Evolutionary conservation across 2,113 vertebrate genomes (phyloP).

Genomic region (Tychaedon coryphoeus): DNA sequence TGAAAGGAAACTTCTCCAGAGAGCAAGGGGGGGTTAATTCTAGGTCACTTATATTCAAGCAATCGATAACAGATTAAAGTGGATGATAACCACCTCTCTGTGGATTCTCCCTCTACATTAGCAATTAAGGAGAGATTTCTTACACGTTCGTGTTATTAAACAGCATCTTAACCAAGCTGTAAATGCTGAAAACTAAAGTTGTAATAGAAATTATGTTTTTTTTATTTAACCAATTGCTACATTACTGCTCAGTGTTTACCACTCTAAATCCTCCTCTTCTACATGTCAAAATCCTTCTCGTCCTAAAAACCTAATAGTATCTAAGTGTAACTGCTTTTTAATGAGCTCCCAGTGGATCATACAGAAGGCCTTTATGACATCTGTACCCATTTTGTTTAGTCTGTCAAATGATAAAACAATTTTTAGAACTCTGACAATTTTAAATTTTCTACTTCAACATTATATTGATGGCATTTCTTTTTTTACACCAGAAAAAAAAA

Average conservation of each 20-base stretch:
- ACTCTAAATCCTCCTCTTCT: neutral
- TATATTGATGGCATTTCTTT: neutral
- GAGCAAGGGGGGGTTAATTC: neutral
- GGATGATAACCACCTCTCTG: neutral
- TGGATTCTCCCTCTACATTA: neutral
- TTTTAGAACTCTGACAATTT: neutral
- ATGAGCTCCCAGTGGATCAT: constrained; percentile 45
- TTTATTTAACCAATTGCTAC: neutral
- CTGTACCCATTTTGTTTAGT: neutral
- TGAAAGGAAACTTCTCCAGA: neutral
- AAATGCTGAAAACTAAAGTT: neutral
- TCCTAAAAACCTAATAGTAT: constrained; percentile 7
- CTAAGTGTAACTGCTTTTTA: constrained; percentile 32
- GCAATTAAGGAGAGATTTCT: neutral
- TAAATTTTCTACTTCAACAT: neutral
- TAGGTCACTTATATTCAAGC: neutral
- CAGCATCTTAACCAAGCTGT: neutral
- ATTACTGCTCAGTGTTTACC: neutral
- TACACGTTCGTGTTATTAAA: neutral
- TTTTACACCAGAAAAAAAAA: neutral
- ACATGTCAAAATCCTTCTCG: neutral
- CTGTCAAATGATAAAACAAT: neutral
- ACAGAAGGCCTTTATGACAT: neutral
- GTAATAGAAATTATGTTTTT: neutral
- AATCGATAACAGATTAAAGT: neutral